Evolutionary conservation across 2,113 vertebrate species (phyloP), one percentile per base, ranked within the genome.

Genomic region (Cryptotis parvus): DNA sequence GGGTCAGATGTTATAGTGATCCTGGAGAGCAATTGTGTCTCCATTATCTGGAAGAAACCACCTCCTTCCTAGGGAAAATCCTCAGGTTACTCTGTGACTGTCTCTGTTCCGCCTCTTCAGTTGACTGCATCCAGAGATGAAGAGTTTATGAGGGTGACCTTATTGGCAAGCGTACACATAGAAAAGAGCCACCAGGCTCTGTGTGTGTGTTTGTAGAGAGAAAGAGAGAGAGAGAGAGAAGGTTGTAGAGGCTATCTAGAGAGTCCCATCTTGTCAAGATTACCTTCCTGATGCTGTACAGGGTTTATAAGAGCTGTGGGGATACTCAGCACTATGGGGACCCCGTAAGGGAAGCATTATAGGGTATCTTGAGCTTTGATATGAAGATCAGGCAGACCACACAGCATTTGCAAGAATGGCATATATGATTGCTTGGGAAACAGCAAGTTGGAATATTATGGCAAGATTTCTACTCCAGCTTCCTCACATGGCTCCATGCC

Each of bases 301-400:
- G 55, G 18, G 55, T 65, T 27, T 55, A 26, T 11, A 45, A 49
- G 5, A 35, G 11, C 0, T 6, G 9, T 18, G 37, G 9, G 9
- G 29, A 66, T 5, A 22, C 20, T 24, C 24, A 55, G 35, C 14
- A 43, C 29, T 68, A 22, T 15, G 0, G 2, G 16, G 24, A 1
- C 4, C 16, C n/a, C 0, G 0, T 1, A 2, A 35, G 39, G 5
- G 31, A 31, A 5, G 12, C 35, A 12, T 24, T 4, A 65, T 20
- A 65, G 63, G 10, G 58, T 10, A 35, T 0, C 10, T 31, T 22
- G 9, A 33, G 37, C 76, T 9, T 65, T 65, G 22, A 29, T 65
- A 20, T 65, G 27, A 58, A 58, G 55, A 22, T 22, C 55, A 58
- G 63, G 63, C 63, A 65, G 27, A 15, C 9, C 26, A 65, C 26